A percentile compares a stretch with the other conserved stretches of the same genome.
phyloP scores from a whole-genome alignment of 23 tunicate genomes.

The Clavelina lepadiformis region DNA sequence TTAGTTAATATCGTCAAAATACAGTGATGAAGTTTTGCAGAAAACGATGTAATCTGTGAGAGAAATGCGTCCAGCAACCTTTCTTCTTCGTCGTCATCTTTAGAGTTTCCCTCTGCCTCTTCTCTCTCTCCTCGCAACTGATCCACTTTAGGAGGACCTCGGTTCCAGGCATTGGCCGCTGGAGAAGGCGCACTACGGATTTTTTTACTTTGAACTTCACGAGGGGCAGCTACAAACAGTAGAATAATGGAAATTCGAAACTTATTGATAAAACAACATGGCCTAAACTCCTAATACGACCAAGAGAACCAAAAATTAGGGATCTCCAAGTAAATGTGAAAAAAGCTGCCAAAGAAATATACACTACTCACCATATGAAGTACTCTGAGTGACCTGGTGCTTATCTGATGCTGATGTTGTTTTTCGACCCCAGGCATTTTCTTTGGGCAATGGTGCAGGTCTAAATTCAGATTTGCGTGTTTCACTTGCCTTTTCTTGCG shows the following conservation, averaged over 20 bases:
- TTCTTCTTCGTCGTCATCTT: constrained; percentile 46
- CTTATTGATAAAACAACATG: no score
- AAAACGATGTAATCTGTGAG: background rate
- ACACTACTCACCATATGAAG: no score
- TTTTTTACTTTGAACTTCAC: no score
- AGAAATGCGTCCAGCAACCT: constrained; percentile 22
- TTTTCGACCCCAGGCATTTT: constrained; percentile 63
- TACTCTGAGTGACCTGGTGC: no score
- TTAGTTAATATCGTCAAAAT: background rate
- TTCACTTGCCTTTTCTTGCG: no score
- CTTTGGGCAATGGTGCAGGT: constrained; percentile 78
- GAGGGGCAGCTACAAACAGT: no score
- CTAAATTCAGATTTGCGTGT: constrained; percentile 40
- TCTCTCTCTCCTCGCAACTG: constrained; percentile 46
- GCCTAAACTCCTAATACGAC: no score
- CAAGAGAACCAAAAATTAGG: no score
- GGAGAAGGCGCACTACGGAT: no score
- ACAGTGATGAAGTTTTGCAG: background rate
- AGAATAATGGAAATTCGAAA: no score
- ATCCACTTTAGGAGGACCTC: constrained; percentile 29
- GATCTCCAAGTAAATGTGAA: no score
- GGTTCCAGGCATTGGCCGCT: constrained; percentile 23
- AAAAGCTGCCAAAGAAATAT: no score
- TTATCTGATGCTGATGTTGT: background rate
- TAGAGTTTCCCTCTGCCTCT: constrained; percentile 58